A percentile compares a stretch with the other conserved stretches of the same genome.
Conservation (phyloP, 2,797 vertebrate genomes). For the Acrocephalus scirpaceus region DNA sequence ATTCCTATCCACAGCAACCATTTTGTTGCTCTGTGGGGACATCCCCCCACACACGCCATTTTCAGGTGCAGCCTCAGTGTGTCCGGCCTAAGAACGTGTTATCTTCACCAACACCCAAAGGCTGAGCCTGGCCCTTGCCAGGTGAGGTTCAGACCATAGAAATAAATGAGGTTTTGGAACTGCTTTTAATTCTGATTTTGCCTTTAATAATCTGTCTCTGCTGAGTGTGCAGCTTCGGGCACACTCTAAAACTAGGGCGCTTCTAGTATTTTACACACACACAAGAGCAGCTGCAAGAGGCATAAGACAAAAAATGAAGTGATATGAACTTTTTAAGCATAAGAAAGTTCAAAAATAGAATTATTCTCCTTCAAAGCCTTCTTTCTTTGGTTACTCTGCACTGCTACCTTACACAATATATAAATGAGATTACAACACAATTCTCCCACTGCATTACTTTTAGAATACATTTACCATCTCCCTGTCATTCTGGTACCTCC, state of each 20-base stretch:
- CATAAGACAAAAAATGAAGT: background rate
- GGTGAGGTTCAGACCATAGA: background rate
- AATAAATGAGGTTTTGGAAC: background rate
- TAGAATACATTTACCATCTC: background rate
- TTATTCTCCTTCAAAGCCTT: background rate
- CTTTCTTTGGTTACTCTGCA: background rate
- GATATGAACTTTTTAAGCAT: background rate
- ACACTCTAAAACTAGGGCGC: background rate
- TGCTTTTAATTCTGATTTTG: background rate
- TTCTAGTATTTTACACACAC: background rate
- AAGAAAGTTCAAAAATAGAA: background rate
- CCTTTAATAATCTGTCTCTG: background rate
- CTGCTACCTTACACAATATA: background rate
- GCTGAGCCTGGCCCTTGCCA: background rate
- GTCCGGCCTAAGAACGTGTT: background rate
- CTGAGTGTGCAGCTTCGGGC: background rate
- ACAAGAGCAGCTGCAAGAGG: background rate
- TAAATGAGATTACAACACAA: background rate
- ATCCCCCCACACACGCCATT: accelerated
- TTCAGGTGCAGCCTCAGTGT: background rate
- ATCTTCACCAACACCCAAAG: background rate
- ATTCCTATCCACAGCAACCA: background rate
- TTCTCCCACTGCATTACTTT: background rate
- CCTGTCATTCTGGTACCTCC: background rate
- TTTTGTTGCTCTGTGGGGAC: background rate